A percentile compares a stretch with the other conserved stretches of the same genome.
phyloP scores from a whole-genome alignment of 2,797 vertebrate genomes.

The Thunnus albacares region DNA sequence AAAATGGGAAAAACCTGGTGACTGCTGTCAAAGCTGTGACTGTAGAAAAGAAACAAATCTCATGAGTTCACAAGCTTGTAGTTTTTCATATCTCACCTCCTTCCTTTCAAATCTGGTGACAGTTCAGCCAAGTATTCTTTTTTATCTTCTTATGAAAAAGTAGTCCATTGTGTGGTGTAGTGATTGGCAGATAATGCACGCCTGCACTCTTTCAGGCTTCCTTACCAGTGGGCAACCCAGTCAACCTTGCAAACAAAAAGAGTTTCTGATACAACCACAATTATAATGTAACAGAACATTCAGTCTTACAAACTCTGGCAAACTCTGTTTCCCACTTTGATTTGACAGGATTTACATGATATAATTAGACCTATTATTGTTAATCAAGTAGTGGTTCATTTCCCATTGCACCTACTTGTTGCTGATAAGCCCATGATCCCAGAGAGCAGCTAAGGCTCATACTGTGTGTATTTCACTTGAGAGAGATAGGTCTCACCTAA shows the following conservation, averaged over 20 bases:
- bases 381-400: slow-evolving; percentile 11
- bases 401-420: slow-evolving; percentile 19
- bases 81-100: not conserved
- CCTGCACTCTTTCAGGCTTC: not conserved
- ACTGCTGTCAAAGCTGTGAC: slow-evolving; percentile 4
- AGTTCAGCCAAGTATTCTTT: slow-evolving; percentile 2
- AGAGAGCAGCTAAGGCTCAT: slow-evolving; percentile 11
- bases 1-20: not conserved
- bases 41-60: not conserved
- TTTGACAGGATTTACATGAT: not conserved
- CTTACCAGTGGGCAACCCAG: not conserved
- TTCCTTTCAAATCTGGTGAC: not conserved
- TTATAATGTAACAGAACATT: not conserved
- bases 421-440: slow-evolving; percentile 24
- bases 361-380: slow-evolving; percentile 2
- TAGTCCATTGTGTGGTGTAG: not conserved
- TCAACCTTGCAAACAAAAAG: not conserved
- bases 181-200: not conserved
- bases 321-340: not conserved
- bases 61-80: not conserved
- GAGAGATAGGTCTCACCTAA: slow-evolving; percentile 11
- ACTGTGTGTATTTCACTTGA: slow-evolving; percentile 39
- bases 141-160: not conserved
- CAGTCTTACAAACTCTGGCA: not conserved
- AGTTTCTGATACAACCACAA: not conserved